A percentile compares a stretch with the other conserved stretches of the same genome.
phyloP scores from a whole-genome alignment of 2,113 vertebrate genomes.

The Sakesphorus luctuosus region DNA sequence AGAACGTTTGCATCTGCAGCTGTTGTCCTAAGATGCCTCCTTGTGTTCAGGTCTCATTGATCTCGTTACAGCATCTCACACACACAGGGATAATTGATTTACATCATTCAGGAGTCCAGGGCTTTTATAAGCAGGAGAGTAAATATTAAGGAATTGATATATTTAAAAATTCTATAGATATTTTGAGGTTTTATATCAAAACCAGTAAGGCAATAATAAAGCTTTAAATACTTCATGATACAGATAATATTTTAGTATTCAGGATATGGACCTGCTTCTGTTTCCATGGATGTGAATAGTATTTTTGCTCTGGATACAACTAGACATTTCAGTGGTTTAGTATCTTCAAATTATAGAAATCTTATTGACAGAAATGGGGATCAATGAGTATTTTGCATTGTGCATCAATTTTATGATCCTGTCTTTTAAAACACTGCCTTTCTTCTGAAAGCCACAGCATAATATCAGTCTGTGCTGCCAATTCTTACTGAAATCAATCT shows the following conservation, averaged over 20 bases:
- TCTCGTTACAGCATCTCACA: constrained; percentile 56
- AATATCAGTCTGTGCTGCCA: not conserved
- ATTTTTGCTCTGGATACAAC: not conserved
- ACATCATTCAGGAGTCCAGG: not conserved
- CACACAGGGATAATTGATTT: constrained; percentile 37
- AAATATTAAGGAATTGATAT: constrained; percentile 9
- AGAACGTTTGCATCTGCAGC: constrained; percentile 31
- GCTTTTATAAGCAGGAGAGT: not conserved
- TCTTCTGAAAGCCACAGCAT: not conserved
- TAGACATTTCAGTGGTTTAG: not conserved
- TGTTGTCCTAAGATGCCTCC: constrained; percentile 75
- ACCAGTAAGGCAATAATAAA: not conserved
- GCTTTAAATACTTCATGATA: not conserved
- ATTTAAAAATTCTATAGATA: not conserved
- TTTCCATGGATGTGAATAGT: constrained; percentile 21
- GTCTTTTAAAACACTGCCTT: not conserved
- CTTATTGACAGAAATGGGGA: not conserved
- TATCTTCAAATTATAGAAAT: not conserved
- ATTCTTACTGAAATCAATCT: not conserved
- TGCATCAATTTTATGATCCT: not conserved
- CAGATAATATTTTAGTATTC: not conserved
- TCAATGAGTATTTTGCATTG: not conserved
- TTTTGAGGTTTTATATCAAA: not conserved
- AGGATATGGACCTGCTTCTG: not conserved
- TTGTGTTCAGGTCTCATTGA: constrained; percentile 69